phyloP scores from a whole-genome alignment of 2,888 invertebrate species.

The Lasioglossum malachurum region DNA sequence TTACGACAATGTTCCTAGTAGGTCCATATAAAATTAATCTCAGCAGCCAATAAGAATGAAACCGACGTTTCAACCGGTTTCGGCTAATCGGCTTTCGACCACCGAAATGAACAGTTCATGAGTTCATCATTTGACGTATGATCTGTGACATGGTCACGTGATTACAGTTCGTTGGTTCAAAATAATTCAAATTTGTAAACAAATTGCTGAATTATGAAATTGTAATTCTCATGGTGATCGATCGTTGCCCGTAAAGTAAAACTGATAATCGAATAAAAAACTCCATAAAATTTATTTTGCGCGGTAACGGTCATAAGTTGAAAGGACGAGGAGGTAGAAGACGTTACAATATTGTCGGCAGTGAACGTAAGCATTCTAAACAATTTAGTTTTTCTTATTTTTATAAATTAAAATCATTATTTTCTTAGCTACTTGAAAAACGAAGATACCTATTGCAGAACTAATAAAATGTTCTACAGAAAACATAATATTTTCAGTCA shows the following conservation, averaged over 20 bases:
- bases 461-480: background rate
- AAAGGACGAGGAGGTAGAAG: slow-evolving; percentile 6
- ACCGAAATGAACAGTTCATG: background rate
- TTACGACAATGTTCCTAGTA: too few species aligned
- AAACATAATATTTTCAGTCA: background rate
- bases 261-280: background rate
- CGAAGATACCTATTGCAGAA: background rate
- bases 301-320: background rate
- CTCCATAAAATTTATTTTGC: background rate
- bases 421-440: background rate
- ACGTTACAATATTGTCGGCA: slow-evolving; percentile 19
- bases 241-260: background rate
- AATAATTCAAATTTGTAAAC: slow-evolving; percentile 54
- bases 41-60: background rate
- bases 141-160: slow-evolving; percentile 33
- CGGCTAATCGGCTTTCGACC: background rate
- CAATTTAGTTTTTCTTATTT: background rate
- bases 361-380: slow-evolving; percentile 10
- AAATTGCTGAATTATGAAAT: slow-evolving; percentile 19
- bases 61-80: background rate
- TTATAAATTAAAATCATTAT: background rate
- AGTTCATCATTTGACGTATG: background rate
- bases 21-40: too few species aligned
- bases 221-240: background rate
- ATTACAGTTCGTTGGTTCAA: slow-evolving; percentile 44